These are phyloP conservation scores for Saccopteryx bilineata DNA, from an alignment of 2,113 vertebrate genomes.

Conservation along the genomic window DNA sequence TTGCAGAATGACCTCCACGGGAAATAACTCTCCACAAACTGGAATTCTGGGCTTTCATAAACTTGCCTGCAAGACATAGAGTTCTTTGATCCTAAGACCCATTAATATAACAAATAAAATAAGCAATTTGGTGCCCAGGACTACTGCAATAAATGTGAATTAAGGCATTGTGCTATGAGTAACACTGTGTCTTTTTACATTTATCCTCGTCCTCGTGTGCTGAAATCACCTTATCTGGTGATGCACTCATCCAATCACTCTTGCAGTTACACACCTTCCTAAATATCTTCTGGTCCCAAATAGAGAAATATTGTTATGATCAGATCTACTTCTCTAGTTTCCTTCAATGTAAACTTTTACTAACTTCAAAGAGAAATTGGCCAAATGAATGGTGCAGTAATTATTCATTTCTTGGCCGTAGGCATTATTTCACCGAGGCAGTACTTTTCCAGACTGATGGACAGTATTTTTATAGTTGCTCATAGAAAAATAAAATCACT, in stretches of 20 bases:
- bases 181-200: constrained; percentile 59
- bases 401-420: constrained; percentile 65
- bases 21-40: constrained; percentile 5
- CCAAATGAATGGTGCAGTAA: constrained; percentile 47
- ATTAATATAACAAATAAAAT: constrained; percentile 55
- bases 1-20: neutral
- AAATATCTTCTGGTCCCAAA: constrained; percentile 57
- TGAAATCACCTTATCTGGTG: constrained; percentile 40
- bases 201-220: neutral
- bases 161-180: constrained; percentile 50
- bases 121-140: constrained; percentile 50
- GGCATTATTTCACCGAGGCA: constrained; percentile 65
- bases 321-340: constrained; percentile 41
- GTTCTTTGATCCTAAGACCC: constrained; percentile 63
- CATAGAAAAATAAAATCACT: constrained; percentile 74
- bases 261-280: constrained; percentile 19
- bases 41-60: constrained; percentile 66
- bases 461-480: constrained; percentile 72
- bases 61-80: constrained; percentile 16
- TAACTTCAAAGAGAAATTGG: constrained; percentile 75
- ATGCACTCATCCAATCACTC: neutral
- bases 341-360: constrained; percentile 63
- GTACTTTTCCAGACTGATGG: constrained; percentile 69
- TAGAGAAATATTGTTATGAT: constrained; percentile 59
- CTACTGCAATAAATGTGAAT: constrained; percentile 69